phyloP scores from a whole-genome alignment of 2,113 vertebrate species.

The Istiophorus platypterus region DNA sequence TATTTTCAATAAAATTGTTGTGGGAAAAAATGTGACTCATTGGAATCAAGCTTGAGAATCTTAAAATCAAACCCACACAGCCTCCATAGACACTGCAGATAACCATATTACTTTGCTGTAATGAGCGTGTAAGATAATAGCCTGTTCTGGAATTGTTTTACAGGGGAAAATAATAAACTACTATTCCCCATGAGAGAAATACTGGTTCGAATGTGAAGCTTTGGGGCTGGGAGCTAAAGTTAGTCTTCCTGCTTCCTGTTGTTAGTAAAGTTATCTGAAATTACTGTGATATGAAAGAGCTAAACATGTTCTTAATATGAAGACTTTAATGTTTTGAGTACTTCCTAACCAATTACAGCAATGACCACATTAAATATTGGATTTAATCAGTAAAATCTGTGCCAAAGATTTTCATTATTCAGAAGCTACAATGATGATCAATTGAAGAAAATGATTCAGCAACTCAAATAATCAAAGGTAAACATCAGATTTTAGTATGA shows the following conservation, averaged over 20 bases:
- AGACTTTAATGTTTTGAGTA: background rate
- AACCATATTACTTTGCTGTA: background rate
- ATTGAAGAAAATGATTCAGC: background rate
- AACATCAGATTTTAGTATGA: background rate
- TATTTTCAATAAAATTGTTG: background rate
- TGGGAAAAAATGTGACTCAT: background rate
- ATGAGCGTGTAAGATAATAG: slow-evolving; percentile 17
- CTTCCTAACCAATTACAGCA: background rate
- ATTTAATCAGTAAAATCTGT: background rate
- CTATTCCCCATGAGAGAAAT: slow-evolving; percentile 48
- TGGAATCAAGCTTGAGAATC: background rate
- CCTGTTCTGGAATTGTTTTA: background rate
- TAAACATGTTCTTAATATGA: background rate
- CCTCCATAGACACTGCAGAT: slow-evolving; percentile 1
- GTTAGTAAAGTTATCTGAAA: slow-evolving; percentile 39
- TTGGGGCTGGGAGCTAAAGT: slow-evolving; percentile 48
- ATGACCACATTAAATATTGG: too few relatives aligned
- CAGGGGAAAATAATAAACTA: slow-evolving; percentile 29
- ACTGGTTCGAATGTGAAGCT: slow-evolving; percentile 4
- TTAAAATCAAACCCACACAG: background rate
- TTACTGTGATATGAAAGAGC: slow-evolving; percentile 8
- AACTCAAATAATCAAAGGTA: background rate
- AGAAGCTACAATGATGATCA: background rate
- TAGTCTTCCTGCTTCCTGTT: slow-evolving; percentile 32
- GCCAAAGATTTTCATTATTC: background rate